Evolutionary conservation across 2,888 invertebrate species (phyloP).

Genomic region (Lissonota sp.): DNA sequence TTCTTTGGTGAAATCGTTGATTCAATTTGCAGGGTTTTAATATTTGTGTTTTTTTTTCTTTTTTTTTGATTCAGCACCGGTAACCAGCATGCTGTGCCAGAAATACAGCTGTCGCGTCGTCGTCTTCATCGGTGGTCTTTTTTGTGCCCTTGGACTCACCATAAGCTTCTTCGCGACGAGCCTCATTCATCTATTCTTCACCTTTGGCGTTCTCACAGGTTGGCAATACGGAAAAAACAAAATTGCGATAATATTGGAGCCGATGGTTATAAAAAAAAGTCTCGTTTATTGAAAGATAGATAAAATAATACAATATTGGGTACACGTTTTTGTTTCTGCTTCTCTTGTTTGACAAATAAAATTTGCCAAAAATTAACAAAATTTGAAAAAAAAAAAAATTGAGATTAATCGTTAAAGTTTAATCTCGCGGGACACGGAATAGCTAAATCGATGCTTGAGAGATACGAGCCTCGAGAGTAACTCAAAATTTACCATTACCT

Average conservation of each 20-base stretch:
- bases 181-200: conserved; percentile 88
- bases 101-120: conserved; percentile 87
- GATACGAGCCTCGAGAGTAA: conserved; percentile 32
- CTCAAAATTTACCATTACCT: conserved; percentile 1
- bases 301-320: conserved; percentile 10
- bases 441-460: conserved; percentile 36
- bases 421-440: conserved; percentile 41
- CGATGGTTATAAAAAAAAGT: not conserved
- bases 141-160: conserved; percentile 89
- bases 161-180: conserved; percentile 89
- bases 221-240: conserved; percentile 68
- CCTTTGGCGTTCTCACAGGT: conserved; percentile 91
- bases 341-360: conserved; percentile 44
- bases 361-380: not conserved
- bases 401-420: not conserved
- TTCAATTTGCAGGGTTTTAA: not conserved
- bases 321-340: conserved; percentile 55
- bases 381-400: not conserved
- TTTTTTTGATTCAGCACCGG: conserved; percentile 85
- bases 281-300: not conserved
- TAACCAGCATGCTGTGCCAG: conserved; percentile 90
- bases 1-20: not conserved
- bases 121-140: conserved; percentile 90
- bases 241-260: not conserved
- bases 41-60: conserved; percentile 49